phyloP scores from a whole-genome alignment of 2,113 vertebrate genomes.

The Heptranchias perlo region DNA sequence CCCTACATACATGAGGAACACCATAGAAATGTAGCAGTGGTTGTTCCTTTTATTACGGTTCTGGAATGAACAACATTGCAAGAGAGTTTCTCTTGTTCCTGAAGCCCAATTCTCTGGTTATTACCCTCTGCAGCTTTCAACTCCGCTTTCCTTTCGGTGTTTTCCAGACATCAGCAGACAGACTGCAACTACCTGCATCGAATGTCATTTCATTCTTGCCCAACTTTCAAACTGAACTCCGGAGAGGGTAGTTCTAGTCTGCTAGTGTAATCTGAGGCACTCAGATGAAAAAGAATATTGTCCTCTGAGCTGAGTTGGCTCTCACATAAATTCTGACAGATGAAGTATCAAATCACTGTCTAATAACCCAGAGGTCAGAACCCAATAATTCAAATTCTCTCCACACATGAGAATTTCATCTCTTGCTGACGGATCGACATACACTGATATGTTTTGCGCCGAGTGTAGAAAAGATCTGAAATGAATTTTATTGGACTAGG shows the following conservation, averaged over 20 bases:
- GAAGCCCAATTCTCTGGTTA: background rate
- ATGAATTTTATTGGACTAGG: background rate
- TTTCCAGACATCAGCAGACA: background rate
- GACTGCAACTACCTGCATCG: background rate
- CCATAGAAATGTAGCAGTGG: background rate
- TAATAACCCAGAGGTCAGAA: background rate
- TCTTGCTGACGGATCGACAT: background rate
- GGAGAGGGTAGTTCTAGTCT: background rate
- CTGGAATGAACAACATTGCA: background rate
- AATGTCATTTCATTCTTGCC: background rate
- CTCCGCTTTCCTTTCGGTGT: background rate
- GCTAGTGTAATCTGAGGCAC: background rate
- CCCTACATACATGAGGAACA: background rate
- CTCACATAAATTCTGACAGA: slow-evolving; percentile 6
- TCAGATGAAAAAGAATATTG: background rate
- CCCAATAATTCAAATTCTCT: background rate
- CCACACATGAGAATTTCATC: background rate
- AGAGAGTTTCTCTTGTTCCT: background rate
- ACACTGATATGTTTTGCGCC: background rate
- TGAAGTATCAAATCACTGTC: background rate
- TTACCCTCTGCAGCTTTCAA: background rate
- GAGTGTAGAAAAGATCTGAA: background rate
- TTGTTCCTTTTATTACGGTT: background rate
- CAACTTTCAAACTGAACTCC: background rate
- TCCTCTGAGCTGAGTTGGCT: background rate